Conservation (phyloP, 2,888 invertebrate species). For the Netelia virgata region DNA sequence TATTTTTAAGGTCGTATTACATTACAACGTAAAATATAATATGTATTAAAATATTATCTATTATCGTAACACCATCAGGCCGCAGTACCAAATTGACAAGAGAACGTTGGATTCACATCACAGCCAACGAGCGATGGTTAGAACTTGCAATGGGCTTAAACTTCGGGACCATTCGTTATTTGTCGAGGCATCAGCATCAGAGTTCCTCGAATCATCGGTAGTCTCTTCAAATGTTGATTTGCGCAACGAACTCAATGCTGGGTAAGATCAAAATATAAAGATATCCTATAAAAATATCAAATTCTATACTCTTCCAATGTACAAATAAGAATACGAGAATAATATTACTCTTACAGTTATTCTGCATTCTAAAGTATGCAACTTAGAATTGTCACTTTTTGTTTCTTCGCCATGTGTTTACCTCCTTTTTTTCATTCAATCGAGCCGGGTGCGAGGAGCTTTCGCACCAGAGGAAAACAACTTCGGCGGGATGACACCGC, state of each 20-base stretch:
- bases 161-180: slow-evolving; percentile 87
- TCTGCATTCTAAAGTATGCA: too few species aligned
- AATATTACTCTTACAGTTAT: too few species aligned
- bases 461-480: too few species aligned
- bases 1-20: too few species aligned
- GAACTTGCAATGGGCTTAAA: slow-evolving; percentile 92
- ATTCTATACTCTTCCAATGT: too few species aligned
- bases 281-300: too few species aligned
- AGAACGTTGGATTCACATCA: slow-evolving; percentile 77
- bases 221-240: slow-evolving; percentile 87
- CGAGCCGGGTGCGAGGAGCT: too few species aligned
- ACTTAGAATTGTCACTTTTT: too few species aligned
- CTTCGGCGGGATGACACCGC: too few species aligned
- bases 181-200: slow-evolving; percentile 84
- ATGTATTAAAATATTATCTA: not conserved
- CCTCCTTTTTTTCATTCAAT: too few species aligned
- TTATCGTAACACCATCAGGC: slow-evolving; percentile 77
- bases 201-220: slow-evolving; percentile 85
- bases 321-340: too few species aligned
- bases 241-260: slow-evolving; percentile 86
- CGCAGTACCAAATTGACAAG: slow-evolving; percentile 86
- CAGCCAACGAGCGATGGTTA: slow-evolving; percentile 89
- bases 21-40: not conserved
- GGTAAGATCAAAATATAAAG: slow-evolving; percentile 80
- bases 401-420: too few species aligned